phyloP scores from a whole-genome alignment of 1,140 invertebrate species.

The Drosophila sulfurigaster region DNA sequence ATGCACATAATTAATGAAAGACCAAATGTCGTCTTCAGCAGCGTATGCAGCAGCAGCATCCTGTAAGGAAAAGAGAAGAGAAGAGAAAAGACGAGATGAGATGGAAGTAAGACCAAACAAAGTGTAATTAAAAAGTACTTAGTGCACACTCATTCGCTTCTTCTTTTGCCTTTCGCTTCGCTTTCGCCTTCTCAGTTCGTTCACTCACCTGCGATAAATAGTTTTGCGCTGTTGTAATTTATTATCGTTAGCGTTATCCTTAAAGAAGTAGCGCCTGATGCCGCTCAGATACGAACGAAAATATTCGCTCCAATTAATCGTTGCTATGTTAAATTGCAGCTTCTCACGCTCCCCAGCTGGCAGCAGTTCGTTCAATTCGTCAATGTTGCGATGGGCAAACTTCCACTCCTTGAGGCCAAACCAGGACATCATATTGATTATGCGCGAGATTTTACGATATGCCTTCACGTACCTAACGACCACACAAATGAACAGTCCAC shows the following conservation, averaged over 20 bases:
- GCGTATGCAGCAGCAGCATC: slow-evolving; percentile 74
- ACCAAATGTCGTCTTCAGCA: slow-evolving; percentile 82
- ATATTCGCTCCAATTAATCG: slow-evolving; percentile 87
- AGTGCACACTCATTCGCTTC: slow-evolving; percentile 38
- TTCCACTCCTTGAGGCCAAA: slow-evolving; percentile 84
- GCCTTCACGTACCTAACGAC: slow-evolving; percentile 69
- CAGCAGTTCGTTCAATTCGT: slow-evolving; percentile 76
- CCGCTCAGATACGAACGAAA: slow-evolving; percentile 87
- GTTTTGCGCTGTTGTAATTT: slow-evolving; percentile 83
- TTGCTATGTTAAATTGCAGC: slow-evolving; percentile 85
- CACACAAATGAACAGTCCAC: not conserved
- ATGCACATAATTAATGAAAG: slow-evolving; percentile 84
- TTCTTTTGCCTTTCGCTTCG: slow-evolving; percentile 9
- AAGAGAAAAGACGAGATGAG: slow-evolving; percentile 10
- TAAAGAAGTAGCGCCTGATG: slow-evolving; percentile 86
- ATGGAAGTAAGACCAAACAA: slow-evolving; percentile 58
- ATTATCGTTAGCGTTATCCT: slow-evolving; percentile 85
- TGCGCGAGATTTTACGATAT: slow-evolving; percentile 79
- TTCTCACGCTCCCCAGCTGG: slow-evolving; percentile 59
- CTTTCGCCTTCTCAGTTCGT: not conserved
- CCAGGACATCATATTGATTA: slow-evolving; percentile 85
- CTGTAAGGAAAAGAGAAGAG: slow-evolving; percentile 35
- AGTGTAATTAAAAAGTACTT: slow-evolving; percentile 85
- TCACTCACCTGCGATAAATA: slow-evolving; percentile 84
- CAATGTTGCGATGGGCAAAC: slow-evolving; percentile 83